Percentiles rank a stretch among this genome's conserved stretches.
Evolutionary conservation across 1,140 invertebrate genomes (phyloP).

Genomic region (Euura lappo): DNA sequence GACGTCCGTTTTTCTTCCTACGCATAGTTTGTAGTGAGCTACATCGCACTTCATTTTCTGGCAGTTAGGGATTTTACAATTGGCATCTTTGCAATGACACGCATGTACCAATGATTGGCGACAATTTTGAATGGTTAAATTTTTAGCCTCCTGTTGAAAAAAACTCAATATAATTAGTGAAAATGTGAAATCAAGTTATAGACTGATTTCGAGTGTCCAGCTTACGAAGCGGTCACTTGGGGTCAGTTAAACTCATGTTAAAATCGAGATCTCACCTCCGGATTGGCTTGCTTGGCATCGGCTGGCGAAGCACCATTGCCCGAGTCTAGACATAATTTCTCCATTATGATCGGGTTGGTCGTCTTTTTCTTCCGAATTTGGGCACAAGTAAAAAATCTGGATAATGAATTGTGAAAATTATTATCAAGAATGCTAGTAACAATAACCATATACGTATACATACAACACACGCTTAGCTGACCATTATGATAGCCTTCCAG

Average conservation of each 20-base stretch:
- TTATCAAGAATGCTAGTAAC: constrained; percentile 10
- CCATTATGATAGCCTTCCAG: too few species aligned
- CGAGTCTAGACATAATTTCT: constrained; percentile 93
- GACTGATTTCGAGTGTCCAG: too few species aligned
- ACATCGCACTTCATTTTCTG: constrained; percentile 99
- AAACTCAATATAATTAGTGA: constrained; percentile 10
- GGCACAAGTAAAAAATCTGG: constrained; percentile 98
- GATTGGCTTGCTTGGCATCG: constrained; percentile 87
- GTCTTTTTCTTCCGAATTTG: constrained; percentile 92
- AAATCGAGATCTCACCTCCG: constrained; percentile 60
- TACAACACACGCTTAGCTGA: too few species aligned
- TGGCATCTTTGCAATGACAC: constrained; percentile 96
- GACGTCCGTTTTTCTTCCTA: constrained; percentile 88
- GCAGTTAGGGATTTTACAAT: constrained; percentile 94
- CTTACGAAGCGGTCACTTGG: not conserved
- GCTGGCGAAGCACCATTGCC: constrained; percentile 90
- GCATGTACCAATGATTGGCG: constrained; percentile 98
- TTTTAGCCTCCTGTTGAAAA: constrained; percentile 81
- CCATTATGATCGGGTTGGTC: constrained; percentile 96
- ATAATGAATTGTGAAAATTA: constrained; percentile 28
- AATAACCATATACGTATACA: too few species aligned
- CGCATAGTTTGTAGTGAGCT: constrained; percentile 95
- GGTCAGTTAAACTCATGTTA: constrained; percentile 15
- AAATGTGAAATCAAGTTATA: not conserved
- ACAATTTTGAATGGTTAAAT: constrained; percentile 94